Conservation (phyloP, 2,888 invertebrate species). For the Lasioglossum vierecki region DNA sequence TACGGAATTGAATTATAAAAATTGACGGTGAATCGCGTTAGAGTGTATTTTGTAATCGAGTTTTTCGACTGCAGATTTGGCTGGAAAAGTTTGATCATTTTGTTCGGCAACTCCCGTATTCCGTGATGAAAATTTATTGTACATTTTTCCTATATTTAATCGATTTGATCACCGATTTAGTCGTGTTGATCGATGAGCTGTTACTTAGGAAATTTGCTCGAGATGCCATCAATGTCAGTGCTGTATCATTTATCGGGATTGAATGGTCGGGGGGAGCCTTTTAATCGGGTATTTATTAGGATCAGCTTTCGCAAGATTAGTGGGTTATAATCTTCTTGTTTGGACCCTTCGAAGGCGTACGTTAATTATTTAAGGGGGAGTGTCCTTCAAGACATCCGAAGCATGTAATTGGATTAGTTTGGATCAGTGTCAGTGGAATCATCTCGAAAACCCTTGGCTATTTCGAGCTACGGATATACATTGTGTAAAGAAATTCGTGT, state of each 20-base stretch:
- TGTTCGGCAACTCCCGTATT: background rate
- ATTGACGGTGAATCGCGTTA: background rate
- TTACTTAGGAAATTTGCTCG: background rate
- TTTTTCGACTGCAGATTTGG: background rate
- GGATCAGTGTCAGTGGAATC: background rate
- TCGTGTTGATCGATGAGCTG: background rate
- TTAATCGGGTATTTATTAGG: conserved; percentile 28
- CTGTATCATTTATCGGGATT: background rate
- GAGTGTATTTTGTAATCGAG: background rate
- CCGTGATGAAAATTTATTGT: background rate
- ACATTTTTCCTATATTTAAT: background rate
- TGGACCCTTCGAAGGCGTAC: conserved; percentile 18
- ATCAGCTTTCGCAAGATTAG: conserved; percentile 27
- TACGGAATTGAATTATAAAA: background rate
- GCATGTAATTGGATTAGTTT: conserved; percentile 15
- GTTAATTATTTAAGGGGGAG: conserved; percentile 19
- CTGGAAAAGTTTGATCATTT: background rate
- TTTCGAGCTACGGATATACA: background rate
- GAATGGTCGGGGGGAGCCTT: background rate
- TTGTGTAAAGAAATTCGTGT: background rate
- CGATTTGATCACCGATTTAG: background rate
- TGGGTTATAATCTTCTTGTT: conserved; percentile 19
- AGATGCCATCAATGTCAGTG: background rate
- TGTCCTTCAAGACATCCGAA: background rate
- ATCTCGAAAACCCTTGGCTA: background rate